Base-by-base conservation (phyloP, 1,140 invertebrate genomes). In the Zeugodacus cucurbitae region DNA sequence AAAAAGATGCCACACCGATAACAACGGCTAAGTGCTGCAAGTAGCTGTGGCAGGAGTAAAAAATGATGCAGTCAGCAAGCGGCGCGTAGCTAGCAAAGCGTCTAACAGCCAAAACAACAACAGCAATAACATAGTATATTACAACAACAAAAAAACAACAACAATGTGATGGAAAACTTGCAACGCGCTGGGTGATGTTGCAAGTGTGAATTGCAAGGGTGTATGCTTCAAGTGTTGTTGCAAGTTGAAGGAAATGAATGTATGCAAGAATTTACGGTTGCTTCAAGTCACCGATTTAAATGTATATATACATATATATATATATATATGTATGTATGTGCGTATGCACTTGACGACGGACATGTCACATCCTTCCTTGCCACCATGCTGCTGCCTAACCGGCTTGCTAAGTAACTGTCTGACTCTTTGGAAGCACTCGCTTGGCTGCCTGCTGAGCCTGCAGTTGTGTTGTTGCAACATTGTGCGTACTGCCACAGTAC, bases 1-100 rank as follows among this genome's bases (percentile, higher is more conserved):
- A 74, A 34, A 74, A 74, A 74, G 67, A 74, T 74, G 67, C 67
- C 67, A 74, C 67, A 74, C 67, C 67, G 67, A 74, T 74, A 74
- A 74, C 67, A 67, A 74, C 32, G 32, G 22, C 67, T 74, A 74
- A 74, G 67, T 74, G 67, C 67, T 74, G 37, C 41, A 22, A 54
- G 74, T 82, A 26, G n/a, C 74, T n/a, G 44, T 48, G 41, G 22
- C 41, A 17, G 41, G 26, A 82, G 41, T 82, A 48, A 82, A 82
- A 78, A 82, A 82, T 82, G 37, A 22, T 26, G 41, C 11, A 44
- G 74, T 48, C 74, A 17, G 26, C 20, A 48, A 54, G n/a, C 41
- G 26, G 41, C 41, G 26, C 44, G n/a, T n/a, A 14, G 41, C 74
- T 48, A 20, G 37, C 22, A 26, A 26, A 82, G 37, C 74, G 8